A percentile compares a stretch with the other conserved stretches of the same genome.
These are phyloP conservation scores for Gnathonemus echidnorhynchus DNA, from an alignment of 2,113 vertebrate genomes.

Conservation along the genomic window DNA sequence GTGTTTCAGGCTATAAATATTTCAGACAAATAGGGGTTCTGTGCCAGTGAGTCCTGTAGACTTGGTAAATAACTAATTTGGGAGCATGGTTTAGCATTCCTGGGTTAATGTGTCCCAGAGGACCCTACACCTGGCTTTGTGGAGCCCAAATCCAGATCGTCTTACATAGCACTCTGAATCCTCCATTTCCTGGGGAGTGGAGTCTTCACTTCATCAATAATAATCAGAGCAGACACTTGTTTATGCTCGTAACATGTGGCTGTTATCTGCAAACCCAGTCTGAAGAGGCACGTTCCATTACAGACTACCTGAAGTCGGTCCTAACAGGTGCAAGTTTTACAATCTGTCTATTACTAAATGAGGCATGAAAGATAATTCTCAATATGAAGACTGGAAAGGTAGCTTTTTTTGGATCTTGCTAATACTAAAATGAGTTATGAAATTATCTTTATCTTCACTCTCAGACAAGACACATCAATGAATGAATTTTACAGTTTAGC, in stretches of 20 bases:
- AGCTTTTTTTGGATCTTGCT: neutral
- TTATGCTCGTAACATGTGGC: neutral
- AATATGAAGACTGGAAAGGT: neutral
- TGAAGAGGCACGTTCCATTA: neutral
- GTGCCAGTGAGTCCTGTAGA: neutral
- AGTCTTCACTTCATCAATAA: neutral
- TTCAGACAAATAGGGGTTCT: neutral
- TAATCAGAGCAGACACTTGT: neutral
- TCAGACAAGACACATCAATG: neutral
- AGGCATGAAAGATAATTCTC: neutral
- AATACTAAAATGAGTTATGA: neutral
- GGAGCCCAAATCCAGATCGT: neutral
- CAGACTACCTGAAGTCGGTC: neutral
- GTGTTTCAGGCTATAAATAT: neutral
- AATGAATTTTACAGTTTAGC: neutral
- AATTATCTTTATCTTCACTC: neutral
- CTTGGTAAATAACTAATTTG: neutral
- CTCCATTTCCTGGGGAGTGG: neutral
- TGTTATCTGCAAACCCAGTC: neutral
- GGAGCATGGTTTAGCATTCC: neutral
- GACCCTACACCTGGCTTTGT: neutral
- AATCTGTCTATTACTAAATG: neutral
- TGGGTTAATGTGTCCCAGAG: conserved; percentile 5
- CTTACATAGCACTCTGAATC: neutral
- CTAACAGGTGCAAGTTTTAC: neutral